Base-by-base conservation (phyloP, 2,797 vertebrate species). In the Sebastes elongatus region DNA sequence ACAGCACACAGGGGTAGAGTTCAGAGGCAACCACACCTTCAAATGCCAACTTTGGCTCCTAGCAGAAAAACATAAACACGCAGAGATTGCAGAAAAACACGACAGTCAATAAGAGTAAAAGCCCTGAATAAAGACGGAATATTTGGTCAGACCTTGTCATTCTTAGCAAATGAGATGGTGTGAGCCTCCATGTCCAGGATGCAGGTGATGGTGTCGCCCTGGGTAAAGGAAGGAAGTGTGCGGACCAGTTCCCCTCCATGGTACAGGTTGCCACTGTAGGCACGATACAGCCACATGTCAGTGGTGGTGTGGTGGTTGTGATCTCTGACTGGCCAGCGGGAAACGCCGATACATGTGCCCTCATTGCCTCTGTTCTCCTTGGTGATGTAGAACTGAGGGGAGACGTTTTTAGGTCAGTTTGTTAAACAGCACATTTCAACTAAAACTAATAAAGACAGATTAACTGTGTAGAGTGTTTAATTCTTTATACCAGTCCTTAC, bases 231-330 rank as follows among this genome's bases (percentile, higher is more conserved):
- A 10, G 96, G 96, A 83, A 96, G 93, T 0, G 95, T 95, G 13
- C 95, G 94, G 35, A 95, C 94, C 67, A 96, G 93, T 52, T 97
- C 96, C 2, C 96, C 96, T 18, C 96, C 94, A 3, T 97, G 96
- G 84, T 97, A 97, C 73, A 97, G 91, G 82, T 96, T 96, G 30
- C 96, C 96, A 14, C 96, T 97, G 71, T 97, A 96, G 22, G 96
- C 96, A 1, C 96, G 95, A 82, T 97, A 97, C 80, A 97, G 92
- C 96, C 96, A 97, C 96, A 97, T 96, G 89, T 97, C 96, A 1
- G 95, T 96, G 82, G 96, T 97, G 81, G 96, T 97, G 27, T 96
- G 96, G 75, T 96, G 96, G 93, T 96, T 96, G 89, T 95, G 96
- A 88, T 97, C 96, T 49, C 93, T 92, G 73, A 97, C 91, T 2